A percentile compares a stretch with the other conserved stretches of the same genome.
Conservation (phyloP, 1,140 invertebrate genomes). For the Holcopasites calliopsidis region DNA sequence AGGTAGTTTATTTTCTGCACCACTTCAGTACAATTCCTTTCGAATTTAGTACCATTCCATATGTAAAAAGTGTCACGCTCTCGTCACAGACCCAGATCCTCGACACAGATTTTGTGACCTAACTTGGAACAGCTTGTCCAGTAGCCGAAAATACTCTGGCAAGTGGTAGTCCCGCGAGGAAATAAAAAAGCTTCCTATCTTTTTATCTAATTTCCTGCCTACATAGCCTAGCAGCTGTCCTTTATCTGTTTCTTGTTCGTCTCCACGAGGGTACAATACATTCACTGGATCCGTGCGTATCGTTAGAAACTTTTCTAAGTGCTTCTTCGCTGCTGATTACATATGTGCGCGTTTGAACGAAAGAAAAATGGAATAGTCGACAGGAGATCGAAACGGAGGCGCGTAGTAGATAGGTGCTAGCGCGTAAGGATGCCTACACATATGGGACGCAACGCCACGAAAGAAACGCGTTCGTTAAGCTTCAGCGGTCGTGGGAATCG, state of each 20-base stretch:
- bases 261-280: background rate
- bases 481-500: slow-evolving; percentile 54
- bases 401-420: background rate
- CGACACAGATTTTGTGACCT: slow-evolving; percentile 1
- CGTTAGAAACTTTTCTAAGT: background rate
- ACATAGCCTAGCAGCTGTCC: slow-evolving; percentile 26
- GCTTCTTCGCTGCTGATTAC: background rate
- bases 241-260: slow-evolving; percentile 27
- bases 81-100: background rate
- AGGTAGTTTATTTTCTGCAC: no score
- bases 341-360: no score
- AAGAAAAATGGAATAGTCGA: no score
- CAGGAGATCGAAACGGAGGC: background rate
- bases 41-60: no score
- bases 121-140: background rate
- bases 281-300: no score
- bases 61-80: background rate
- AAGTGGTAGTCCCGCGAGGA: background rate
- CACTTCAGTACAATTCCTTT: no score
- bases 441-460: slow-evolving; percentile 24
- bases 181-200: slow-evolving; percentile 23
- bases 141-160: background rate
- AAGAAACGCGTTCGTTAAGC: slow-evolving; percentile 33
- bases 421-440: slow-evolving; percentile 18
- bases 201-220: slow-evolving; percentile 41